Evolutionary conservation across 1,140 invertebrate species (phyloP).

Genomic region (Hesperophylax magnus): DNA sequence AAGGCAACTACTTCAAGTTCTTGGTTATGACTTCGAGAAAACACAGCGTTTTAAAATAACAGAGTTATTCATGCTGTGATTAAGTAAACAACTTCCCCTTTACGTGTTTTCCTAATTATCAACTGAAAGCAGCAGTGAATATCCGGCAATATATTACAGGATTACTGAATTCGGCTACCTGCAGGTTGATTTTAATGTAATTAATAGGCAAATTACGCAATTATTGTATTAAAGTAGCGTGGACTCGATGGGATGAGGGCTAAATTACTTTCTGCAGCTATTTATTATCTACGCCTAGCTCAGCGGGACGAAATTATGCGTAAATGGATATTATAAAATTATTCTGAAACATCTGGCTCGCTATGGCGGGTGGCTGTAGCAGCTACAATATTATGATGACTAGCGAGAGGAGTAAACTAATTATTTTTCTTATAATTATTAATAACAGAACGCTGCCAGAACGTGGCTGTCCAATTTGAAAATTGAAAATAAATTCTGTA

Average conservation of each 20-base stretch:
- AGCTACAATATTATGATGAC: slow-evolving; percentile 25
- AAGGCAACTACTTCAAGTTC: no score
- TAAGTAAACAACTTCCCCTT: no score
- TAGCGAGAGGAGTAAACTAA: slow-evolving; percentile 53
- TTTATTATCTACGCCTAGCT: slow-evolving; percentile 47
- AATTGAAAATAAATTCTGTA: slow-evolving; percentile 42
- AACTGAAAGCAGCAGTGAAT: no score
- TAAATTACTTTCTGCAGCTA: slow-evolving; percentile 54
- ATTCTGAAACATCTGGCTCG: slow-evolving; percentile 53
- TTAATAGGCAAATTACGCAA: slow-evolving; percentile 32
- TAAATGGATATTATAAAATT: slow-evolving; percentile 58
- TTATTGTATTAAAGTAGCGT: slow-evolving; percentile 16
- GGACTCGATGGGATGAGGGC: slow-evolving; percentile 15
- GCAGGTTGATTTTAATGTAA: slow-evolving; percentile 6
- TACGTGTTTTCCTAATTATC: no score
- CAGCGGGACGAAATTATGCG: slow-evolving; percentile 54
- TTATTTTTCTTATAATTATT: slow-evolving; percentile 58
- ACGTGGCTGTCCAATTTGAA: slow-evolving; percentile 34
- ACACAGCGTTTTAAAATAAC: no score
- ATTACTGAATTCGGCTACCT: neutral
- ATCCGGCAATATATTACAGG: no score
- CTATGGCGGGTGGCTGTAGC: neutral
- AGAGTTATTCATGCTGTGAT: no score
- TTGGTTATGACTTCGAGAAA: no score
- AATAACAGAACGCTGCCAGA: slow-evolving; percentile 43